Evolutionary conservation across 2,888 invertebrate genomes (phyloP), one percentile per base, ranked within the genome.

Genomic region (Papilio gigon): DNA sequence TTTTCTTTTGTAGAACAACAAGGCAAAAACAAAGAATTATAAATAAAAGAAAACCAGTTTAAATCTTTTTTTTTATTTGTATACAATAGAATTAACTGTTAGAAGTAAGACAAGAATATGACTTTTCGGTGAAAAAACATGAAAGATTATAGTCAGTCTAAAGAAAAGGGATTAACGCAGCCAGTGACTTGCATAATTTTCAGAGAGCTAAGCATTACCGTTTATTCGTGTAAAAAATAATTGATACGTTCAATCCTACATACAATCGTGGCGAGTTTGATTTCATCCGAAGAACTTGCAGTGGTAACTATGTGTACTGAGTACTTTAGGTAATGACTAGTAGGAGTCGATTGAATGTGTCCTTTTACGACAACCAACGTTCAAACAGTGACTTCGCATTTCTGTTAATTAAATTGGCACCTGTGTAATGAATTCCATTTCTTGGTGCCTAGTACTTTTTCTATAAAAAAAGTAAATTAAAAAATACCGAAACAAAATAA

Each of bases 1-100:
- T 35, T 33, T n/a, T 20, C 14, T 35, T 47, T 47, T n/a, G 30
- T 11, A 22, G 47, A n/a, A 22, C 47, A 50, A 9, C 25, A 50
- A 37, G 6, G 12, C 27, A 20, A 62, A 44, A 33, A 62, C 62
- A 62, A 33, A 12, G 17, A 62, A 11, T 3, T 20, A 44, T 59
- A 35, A 37, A 37, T 37, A 37, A 59, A 59, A 30, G n/a, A 27
- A 9, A 27, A 22, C n/a, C 8, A 2, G 8, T 14, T 50, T 12
- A 22, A 17, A 56, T 30, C 3, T 30, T 25, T 50, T 4, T 42
- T 42, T 17, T 37, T 12, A 37, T 50, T 50, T 9, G 0, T n/a
- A 11, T 30, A 56, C 53, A 56, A 30, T 22, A n/a, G 22, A 22
- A 47, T 47, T 22, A 47, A 47, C 11, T 4, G 47, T 53, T n/a